Evolutionary conservation across 2,888 invertebrate species (phyloP).

Genomic region (Cosmorhoe ocellata): DNA sequence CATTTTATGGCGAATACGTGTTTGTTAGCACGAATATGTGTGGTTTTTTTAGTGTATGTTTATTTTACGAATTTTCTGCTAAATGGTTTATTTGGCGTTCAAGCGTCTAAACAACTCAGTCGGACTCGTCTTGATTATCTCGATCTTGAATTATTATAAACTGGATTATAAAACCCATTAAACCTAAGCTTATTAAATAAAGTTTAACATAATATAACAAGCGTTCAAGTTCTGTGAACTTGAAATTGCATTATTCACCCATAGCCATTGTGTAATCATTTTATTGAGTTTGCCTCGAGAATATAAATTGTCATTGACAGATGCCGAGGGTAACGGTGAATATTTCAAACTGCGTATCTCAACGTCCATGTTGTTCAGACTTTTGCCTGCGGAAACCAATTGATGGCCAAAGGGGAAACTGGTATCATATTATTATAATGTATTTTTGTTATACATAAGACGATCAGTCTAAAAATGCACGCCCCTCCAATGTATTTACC

Average conservation of each 20-base stretch:
- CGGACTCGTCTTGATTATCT: slow-evolving; percentile 1
- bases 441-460: too few species aligned
- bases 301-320: slow-evolving; percentile 5
- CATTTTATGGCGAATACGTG: slow-evolving; percentile 3
- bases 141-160: not conserved
- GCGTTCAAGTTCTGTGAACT: not conserved
- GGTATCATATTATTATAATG: too few species aligned
- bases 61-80: not conserved
- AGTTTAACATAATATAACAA: not conserved
- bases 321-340: not conserved
- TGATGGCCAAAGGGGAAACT: too few species aligned
- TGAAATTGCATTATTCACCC: not conserved
- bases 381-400: not conserved
- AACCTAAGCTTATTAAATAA: too few species aligned
- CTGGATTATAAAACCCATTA: not conserved
- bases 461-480: too few species aligned
- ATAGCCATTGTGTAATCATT: slow-evolving; percentile 3
- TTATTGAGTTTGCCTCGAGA: not conserved
- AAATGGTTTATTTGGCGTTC: not conserved
- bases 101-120: not conserved
- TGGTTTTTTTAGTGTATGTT: not conserved
- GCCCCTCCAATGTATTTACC: too few species aligned
- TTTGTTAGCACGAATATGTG: not conserved
- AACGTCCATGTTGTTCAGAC: not conserved
- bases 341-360: not conserved